Evolutionary conservation across 1,140 invertebrate species (phyloP).

Genomic region (Zeugodacus cucurbitae): DNA sequence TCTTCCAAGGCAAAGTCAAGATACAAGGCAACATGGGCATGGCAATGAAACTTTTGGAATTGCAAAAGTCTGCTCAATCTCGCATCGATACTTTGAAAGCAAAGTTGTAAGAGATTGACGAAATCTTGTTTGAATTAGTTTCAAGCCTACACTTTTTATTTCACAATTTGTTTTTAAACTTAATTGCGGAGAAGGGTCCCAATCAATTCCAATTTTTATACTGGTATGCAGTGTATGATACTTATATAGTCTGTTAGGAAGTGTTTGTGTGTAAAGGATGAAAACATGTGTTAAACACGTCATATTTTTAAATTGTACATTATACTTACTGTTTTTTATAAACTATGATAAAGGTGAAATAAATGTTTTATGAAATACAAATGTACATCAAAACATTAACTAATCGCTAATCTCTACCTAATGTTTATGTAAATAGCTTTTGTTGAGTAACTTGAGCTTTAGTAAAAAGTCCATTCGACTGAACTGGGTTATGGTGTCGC

Average conservation of each 20-base stretch:
- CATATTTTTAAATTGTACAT: background rate
- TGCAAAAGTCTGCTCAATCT: slow-evolving; percentile 78
- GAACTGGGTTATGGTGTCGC: no score
- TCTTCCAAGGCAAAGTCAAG: slow-evolving; percentile 94
- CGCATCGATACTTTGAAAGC: slow-evolving; percentile 79
- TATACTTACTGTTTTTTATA: background rate
- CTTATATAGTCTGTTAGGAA: background rate
- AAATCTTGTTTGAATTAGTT: background rate
- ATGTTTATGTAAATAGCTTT: no score
- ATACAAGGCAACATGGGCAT: slow-evolving; percentile 93
- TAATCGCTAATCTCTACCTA: no score
- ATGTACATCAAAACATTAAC: background rate
- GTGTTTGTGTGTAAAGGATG: background rate
- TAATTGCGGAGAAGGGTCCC: background rate
- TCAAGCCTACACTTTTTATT: background rate
- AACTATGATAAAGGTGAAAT: background rate
- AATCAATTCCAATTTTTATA: background rate
- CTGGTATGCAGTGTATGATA: background rate
- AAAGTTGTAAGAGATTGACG: slow-evolving; percentile 74
- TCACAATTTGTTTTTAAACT: background rate
- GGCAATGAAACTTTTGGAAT: slow-evolving; percentile 92
- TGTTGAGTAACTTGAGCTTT: no score
- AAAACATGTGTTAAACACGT: background rate
- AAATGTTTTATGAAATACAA: background rate
- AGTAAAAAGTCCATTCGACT: no score